Conservation (phyloP, 2,797 vertebrate genomes). For the Zalophus californianus region DNA sequence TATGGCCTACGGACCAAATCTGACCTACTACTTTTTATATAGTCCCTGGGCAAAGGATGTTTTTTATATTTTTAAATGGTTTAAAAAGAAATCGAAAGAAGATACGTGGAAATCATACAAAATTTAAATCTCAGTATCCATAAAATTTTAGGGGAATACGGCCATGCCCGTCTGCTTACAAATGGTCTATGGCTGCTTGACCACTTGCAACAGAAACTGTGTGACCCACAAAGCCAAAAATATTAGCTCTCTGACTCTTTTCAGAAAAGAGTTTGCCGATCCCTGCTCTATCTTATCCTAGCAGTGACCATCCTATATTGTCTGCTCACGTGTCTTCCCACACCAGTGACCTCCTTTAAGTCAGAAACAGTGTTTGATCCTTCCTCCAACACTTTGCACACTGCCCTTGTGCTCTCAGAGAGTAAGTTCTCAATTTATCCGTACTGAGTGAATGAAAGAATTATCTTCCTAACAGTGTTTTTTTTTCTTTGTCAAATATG, state of each 20-base stretch:
- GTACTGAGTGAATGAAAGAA: not conserved
- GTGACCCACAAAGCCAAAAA: not conserved
- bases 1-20: not conserved
- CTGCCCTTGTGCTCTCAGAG: not conserved
- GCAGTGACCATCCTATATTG: not conserved
- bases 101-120: not conserved
- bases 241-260: not conserved
- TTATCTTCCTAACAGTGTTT: not conserved
- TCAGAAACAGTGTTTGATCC: not conserved
- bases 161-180: not conserved
- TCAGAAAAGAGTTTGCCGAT: not conserved
- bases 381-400: not conserved
- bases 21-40: not conserved
- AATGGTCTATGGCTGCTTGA: not conserved
- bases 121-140: not conserved
- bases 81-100: not conserved
- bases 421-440: not conserved
- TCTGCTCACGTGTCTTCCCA: not conserved
- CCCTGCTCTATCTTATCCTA: not conserved
- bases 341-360: not conserved
- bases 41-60: not conserved
- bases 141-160: not conserved
- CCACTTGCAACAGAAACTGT: not conserved
- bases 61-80: not conserved
- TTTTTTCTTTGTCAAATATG: not conserved